Conservation (phyloP, 2,113 vertebrate genomes). For the Rhabdomys dilectus region DNA sequence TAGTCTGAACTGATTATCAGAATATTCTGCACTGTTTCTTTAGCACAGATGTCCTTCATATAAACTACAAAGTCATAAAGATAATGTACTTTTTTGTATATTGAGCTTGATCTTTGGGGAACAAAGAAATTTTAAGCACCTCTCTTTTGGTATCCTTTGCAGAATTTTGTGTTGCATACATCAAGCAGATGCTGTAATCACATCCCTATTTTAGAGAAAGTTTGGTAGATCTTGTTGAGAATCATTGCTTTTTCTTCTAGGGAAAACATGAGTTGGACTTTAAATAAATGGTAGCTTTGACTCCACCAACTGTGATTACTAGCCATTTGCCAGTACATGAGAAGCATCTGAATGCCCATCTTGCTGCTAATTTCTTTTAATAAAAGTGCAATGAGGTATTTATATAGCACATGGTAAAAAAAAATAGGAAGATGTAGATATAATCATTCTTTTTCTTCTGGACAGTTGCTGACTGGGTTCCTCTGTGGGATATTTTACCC, state of each 20-base stretch:
- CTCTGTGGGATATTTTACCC: slow-evolving; percentile 57
- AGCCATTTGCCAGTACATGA: background rate
- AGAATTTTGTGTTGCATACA: slow-evolving; percentile 32
- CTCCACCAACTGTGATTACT: background rate
- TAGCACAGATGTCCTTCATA: background rate
- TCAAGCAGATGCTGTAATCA: slow-evolving; percentile 45
- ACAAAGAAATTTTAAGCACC: slow-evolving; percentile 32
- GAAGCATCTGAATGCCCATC: slow-evolving; percentile 2
- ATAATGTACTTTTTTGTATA: background rate
- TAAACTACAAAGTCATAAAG: background rate
- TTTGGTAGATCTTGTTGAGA: slow-evolving; percentile 39
- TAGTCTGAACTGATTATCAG: slow-evolving; percentile 60
- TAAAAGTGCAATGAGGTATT: background rate
- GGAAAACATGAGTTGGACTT: slow-evolving; percentile 24
- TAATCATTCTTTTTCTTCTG: slow-evolving; percentile 45
- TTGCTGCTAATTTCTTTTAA: slow-evolving; percentile 29
- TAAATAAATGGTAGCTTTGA: background rate
- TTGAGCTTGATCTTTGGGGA: slow-evolving; percentile 46
- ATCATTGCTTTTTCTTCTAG: slow-evolving; percentile 49
- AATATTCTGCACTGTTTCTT: slow-evolving; percentile 42
- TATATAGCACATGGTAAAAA: background rate
- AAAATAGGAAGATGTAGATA: slow-evolving; percentile 12
- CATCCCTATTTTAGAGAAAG: slow-evolving; percentile 47
- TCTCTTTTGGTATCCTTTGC: slow-evolving; percentile 10
- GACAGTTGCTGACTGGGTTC: slow-evolving; percentile 69